Base-by-base conservation (phyloP, 2,113 vertebrate genomes). In the Gadus chalcogrammus region DNA sequence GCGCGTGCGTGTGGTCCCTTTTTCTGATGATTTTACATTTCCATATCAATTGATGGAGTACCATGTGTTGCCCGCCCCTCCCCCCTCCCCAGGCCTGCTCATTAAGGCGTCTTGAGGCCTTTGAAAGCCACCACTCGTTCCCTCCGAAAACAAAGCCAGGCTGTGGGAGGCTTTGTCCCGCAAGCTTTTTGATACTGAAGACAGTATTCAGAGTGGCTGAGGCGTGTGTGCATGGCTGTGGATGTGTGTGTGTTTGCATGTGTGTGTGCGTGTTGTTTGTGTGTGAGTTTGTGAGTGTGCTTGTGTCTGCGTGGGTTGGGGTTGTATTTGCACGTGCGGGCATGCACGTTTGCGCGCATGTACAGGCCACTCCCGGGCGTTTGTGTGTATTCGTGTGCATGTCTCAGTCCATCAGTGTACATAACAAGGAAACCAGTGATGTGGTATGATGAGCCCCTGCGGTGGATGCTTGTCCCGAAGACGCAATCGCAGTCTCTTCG, bases 1-100 rank as follows among this genome's bases (percentile, higher is more conserved):
- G 61, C 79, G 81, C 74, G 42, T 83, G 84, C 20, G 65, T 90
- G 87, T 89, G 89, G 89, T 90, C 87, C 69, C 74, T 64, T 59
- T 80, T 73, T 59, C 79, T 73, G 75, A 83, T 81, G 79, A 84
- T 80, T 75, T 71, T 15, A 61, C 1, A 90, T 90, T 87, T 89
- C 85, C 89, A 90, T 90, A 87, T 90, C 79, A 89, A 90, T 87
- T 71, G 81, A 77, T 71, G 71, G 73, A 66, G 72, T 58, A 87
- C 82, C 88, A 85, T 78, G 79, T 82, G 88, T 81, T 82, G 76
- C 73, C 75, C 75, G 68, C 55, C 15, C 55, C 55, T 5, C 55
- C 12, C 16, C 16, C 16, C 53, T 55, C 53, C 53, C 78, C 82
- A 71, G 72, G 74, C 62, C 73, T 4, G 79, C 88, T 90, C 87